Base-by-base conservation (phyloP, 2,888 invertebrate species). In the Blastobasis lacticolella region DNA sequence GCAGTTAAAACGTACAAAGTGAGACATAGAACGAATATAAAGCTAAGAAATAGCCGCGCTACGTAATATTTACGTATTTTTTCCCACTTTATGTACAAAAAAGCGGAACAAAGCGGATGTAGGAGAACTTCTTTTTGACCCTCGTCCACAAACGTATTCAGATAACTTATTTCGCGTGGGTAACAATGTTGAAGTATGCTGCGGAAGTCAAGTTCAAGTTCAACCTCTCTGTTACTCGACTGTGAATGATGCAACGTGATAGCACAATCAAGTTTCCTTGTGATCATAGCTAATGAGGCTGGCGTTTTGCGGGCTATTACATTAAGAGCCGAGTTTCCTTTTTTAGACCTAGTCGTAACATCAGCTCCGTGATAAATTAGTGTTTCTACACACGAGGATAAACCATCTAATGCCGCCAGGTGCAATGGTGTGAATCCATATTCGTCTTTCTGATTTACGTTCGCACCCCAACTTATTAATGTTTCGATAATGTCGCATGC, bases 61-160 rank as follows among this genome's bases (percentile, higher is more conserved):
- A 95, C 92, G 69, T 96, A 96, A 71, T 95, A 96, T 80, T 95
- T 95, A 38, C 95, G 90, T 59, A 96, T 95, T 76, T 96, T 95
- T 66, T 95, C 94, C 96, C 96, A 96, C 73, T 96, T 96, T 49
- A 96, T 91, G 70, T 95, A 93, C 0, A 96, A 86, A 71, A 96
- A 96, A 0, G 96, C 95, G 6, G 96, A 95, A 73, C 96, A 96
- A 5, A 96, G 81, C 0, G 96, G 96, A 83, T 96, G 96, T 50
- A 95, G 90, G 4, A 96, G 78, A 43, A 96, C 94, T 73, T 95
- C 94, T 68, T 96, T 96, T 71, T 96, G 96, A 0, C 96, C 95
- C 76, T 95, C 95, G 62, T 95, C 95, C 1, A 96, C 94, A 60
- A 96, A 94, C 0, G 95, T 95, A 62, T 95, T 95, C 55, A 96